Base-by-base conservation (phyloP, 2,888 invertebrate genomes). In the Drosophila yooni region DNA sequence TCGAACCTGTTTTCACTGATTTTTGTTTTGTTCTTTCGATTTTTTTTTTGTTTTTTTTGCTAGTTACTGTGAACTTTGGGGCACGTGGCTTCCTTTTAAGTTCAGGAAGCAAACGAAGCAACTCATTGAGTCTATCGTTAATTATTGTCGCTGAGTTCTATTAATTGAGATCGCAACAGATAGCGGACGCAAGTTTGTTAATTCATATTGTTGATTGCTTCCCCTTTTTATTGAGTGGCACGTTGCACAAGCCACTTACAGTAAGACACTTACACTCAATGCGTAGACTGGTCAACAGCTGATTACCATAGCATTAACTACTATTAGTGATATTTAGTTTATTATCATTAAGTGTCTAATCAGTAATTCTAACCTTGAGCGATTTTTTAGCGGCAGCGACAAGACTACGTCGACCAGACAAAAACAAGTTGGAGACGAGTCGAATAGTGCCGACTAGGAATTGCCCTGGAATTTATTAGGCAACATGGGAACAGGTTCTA, bases 1-100 rank as follows among this genome's bases (percentile, higher is more conserved):
- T 27, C 27, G 4, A 78, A 79, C 77, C 67, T n/a, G 79, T 79
- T 78, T 25, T 4, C 46, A 46, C 2, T 25, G 25, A 15, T 25
- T 46, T 46, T 25, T 15, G 25, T 46, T 46, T 25, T 8, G 33
- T 6, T 59, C 43, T 3, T 21, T n/a, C 11, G 34, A 27, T 43
- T 6, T 13, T 7, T n/a, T n/a, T 56, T 48, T 21, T n/a, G n/a
- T n/a, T n/a, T 1, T 21, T 43, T 29, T 75, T 27, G 33, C 18
- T 18, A 11, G 34, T 21, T 40, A 18, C 33, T 29, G 43, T 53
- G 8, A 25, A 43, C 53, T 31, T 52, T 34, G 40, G 11, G 25
- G 18, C 43, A 53, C 66, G 58, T 53, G 61, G 53, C 33, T 50
- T 21, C n/a, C 11, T 33, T 57, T 11, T n/a, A 8, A 29, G 13